A percentile compares a stretch with the other conserved stretches of the same genome.
Evolutionary conservation across 2,113 vertebrate genomes (phyloP).

Genomic region (Cromileptes altivelis): DNA sequence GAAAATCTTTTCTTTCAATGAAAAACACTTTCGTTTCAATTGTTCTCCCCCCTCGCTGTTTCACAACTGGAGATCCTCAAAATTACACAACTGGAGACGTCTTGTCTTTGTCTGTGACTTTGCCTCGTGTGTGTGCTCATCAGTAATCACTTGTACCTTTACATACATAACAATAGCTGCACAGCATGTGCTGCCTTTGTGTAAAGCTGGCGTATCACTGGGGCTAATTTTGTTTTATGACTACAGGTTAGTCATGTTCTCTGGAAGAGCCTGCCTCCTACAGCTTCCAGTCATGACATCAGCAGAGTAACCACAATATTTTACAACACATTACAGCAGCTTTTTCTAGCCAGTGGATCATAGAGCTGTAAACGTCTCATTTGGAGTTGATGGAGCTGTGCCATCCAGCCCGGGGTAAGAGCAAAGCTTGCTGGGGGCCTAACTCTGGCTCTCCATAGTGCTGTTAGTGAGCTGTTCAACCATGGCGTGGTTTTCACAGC

Average conservation of each 20-base stretch:
- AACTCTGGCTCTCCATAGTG: conserved; percentile 58
- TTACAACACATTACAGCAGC: background rate
- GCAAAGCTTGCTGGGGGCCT: conserved; percentile 23
- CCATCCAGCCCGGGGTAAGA: conserved; percentile 24
- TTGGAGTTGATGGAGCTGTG: conserved; percentile 21
- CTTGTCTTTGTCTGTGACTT: conserved; percentile 15
- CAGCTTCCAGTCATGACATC: background rate
- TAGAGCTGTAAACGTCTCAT: conserved; percentile 10
- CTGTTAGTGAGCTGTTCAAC: conserved; percentile 61
- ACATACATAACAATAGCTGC: background rate
- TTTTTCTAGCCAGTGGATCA: background rate
- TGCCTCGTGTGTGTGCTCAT: background rate
- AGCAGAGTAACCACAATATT: conserved; percentile 18
- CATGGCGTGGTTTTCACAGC: conserved; percentile 64
- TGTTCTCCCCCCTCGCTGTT: too few species aligned
- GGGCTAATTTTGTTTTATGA: background rate
- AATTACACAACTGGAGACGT: too few species aligned
- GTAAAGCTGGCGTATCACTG: background rate
- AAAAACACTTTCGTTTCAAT: background rate
- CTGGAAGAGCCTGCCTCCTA: background rate
- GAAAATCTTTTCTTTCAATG: conserved; percentile 9
- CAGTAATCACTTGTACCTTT: background rate
- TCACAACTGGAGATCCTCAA: background rate
- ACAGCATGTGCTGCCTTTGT: background rate
- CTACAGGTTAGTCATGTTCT: background rate